Evolutionary conservation across 2,797 vertebrate genomes (phyloP).

Genomic region (Halcyon leucocephala): DNA sequence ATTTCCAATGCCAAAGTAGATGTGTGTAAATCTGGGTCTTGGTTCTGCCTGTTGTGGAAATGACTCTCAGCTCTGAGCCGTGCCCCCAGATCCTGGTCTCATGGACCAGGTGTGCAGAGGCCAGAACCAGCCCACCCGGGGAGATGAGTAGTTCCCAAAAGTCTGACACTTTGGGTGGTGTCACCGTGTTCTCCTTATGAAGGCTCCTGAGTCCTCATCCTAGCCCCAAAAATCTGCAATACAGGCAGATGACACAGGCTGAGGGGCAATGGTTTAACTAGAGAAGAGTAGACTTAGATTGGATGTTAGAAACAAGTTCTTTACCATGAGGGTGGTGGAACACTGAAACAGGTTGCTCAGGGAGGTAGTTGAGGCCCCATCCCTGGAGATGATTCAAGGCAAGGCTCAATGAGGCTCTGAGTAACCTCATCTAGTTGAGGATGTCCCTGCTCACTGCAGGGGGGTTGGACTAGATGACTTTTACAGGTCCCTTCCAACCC

Average conservation of each 20-base stretch:
- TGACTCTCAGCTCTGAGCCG: not conserved
- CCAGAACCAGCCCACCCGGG: not conserved
- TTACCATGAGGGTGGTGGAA: too few relatives aligned
- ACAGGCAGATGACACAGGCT: not conserved
- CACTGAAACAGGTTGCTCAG: too few relatives aligned
- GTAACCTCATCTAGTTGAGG: too few relatives aligned
- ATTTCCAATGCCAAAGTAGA: not conserved
- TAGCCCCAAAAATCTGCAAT: not conserved
- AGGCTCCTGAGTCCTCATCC: not conserved
- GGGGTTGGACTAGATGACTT: too few relatives aligned
- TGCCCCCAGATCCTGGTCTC: not conserved
- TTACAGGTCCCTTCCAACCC: too few relatives aligned
- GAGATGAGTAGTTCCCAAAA: not conserved
- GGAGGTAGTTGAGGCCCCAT: too few relatives aligned
- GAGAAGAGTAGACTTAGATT: too few relatives aligned
- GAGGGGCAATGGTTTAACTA: too few relatives aligned
- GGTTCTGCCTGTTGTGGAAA: not conserved
- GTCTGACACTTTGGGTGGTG: not conserved
- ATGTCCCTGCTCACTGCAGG: too few relatives aligned
- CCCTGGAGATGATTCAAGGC: too few relatives aligned
- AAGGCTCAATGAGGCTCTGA: too few relatives aligned
- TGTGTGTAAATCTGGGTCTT: not conserved
- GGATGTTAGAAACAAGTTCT: too few relatives aligned
- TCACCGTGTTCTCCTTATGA: not conserved
- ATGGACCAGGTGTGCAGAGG: not conserved